Base-by-base conservation (phyloP, 2,113 vertebrate species). In the Calypte anna region DNA sequence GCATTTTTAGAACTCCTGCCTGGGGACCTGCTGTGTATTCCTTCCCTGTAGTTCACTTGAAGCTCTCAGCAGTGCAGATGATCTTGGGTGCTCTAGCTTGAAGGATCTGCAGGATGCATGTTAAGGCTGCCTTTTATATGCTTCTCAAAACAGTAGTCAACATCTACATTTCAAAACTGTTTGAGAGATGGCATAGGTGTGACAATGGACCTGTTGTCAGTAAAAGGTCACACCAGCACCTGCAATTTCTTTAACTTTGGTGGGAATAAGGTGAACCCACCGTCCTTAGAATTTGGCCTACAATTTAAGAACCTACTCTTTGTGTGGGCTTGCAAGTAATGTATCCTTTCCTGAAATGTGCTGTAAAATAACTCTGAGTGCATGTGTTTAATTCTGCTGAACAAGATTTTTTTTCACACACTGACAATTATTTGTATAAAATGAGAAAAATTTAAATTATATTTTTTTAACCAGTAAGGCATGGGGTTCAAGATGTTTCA, bases 391-490 rank as follows among this genome's bases (percentile, higher is more conserved):
- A 68, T 83, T 83, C 61, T 1, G 3, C 30, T 44, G 40, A 90
- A 81, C 33, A 86, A 81, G 23, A 40, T 40, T 40, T 40, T 24
- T 91, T 90, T 81, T 81, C 46, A 67, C 15, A 9, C 86, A 63
- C 28, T 44, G 64, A 20, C 81, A 33, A 38, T 57, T 14, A 24
- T 58, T 79, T 27, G 12, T 80, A 8, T 74, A 50, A 70, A 87
- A 61, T 74, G 59, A 87, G 46, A 88, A 69, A 89, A 91, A 90
- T 81, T 25, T 30, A 73, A 88, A 68, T 25, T 14, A 11, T 10
- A 53, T 61, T 74, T 88, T 93, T 88, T 93, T 77, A 83, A 57
- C 11, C 14, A 68, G 21, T 86, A 61, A 82, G 64, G 21, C 40
- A 6, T 83, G 23, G 15, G 12, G 22, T 86, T 93, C 40, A 66